Conservation (phyloP, 35 echinoderm and acorn worm species). For the Ophioderma brevispina region DNA sequence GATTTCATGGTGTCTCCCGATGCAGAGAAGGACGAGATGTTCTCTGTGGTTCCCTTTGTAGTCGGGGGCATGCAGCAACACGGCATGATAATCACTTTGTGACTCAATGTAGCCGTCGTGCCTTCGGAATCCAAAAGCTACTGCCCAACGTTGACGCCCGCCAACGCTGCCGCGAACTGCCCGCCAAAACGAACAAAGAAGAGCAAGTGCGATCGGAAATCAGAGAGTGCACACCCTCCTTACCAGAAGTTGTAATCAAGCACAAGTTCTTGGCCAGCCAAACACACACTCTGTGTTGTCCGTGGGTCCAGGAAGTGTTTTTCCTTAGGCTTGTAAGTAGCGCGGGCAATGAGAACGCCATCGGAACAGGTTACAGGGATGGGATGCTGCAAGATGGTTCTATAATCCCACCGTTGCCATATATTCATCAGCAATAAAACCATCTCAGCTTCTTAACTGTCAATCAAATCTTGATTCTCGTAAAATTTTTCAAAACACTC, state of each 20-base stretch:
- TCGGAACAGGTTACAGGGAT: neutral
- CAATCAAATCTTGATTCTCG: slow-evolving; percentile 14
- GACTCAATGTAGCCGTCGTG: slow-evolving; percentile 68
- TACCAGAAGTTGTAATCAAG: slow-evolving; percentile 67
- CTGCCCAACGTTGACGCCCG: neutral
- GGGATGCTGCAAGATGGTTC: slow-evolving; percentile 65
- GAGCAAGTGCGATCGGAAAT: slow-evolving; percentile 24
- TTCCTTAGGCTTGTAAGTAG: slow-evolving; percentile 11
- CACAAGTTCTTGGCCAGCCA: slow-evolving; percentile 73
- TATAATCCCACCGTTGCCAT: slow-evolving; percentile 71
- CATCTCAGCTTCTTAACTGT: slow-evolving; percentile 58
- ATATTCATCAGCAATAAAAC: slow-evolving; percentile 69
- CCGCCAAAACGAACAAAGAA: slow-evolving; percentile 47
- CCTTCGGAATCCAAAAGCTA: too few species aligned
- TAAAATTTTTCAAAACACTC: slow-evolving; percentile 43
- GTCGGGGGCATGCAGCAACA: slow-evolving; percentile 87
- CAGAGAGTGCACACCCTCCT: slow-evolving; percentile 42
- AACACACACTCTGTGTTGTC: slow-evolving; percentile 60
- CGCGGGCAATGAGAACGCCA: neutral
- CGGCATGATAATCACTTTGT: slow-evolving; percentile 42
- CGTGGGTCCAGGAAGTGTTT: slow-evolving; percentile 53
- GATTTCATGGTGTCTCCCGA: slow-evolving; percentile 50
- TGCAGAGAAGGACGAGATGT: neutral
- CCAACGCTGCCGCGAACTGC: neutral
- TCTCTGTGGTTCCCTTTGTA: slow-evolving; percentile 50